A percentile compares a stretch with the other conserved stretches of the same genome.
Evolutionary conservation across 2,888 invertebrate species (phyloP).

Genomic region (Brassicogethes aeneus): DNA sequence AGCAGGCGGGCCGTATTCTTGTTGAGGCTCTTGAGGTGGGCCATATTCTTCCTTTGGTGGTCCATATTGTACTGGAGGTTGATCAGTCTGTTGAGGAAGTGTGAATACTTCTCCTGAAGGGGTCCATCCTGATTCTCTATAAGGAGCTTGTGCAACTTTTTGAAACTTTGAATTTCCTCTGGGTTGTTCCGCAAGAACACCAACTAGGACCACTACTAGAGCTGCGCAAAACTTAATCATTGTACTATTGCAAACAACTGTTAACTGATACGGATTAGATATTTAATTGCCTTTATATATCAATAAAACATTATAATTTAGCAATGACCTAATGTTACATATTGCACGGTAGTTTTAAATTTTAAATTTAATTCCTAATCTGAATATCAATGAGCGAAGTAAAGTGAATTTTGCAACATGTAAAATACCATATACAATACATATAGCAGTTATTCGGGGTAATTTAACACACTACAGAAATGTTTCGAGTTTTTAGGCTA

Average conservation of each 20-base stretch:
- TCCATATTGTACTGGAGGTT: slow-evolving; percentile 7
- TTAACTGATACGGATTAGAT: no score
- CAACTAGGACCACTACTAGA: slow-evolving; percentile 1
- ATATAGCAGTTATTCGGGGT: no score
- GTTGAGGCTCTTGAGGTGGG: slow-evolving; percentile 4
- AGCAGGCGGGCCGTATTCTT: slow-evolving; percentile 7
- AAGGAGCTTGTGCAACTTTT: slow-evolving; percentile 24
- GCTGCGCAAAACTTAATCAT: background rate
- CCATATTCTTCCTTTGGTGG: slow-evolving; percentile 6
- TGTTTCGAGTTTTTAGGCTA: no score
- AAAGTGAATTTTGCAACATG: no score
- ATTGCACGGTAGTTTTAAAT: background rate
- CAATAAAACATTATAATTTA: no score
- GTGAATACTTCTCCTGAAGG: slow-evolving; percentile 36
- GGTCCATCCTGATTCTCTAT: slow-evolving; percentile 34
- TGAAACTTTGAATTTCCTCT: slow-evolving; percentile 8
- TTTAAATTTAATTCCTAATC: background rate
- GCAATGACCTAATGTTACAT: slow-evolving; percentile 4
- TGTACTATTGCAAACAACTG: background rate
- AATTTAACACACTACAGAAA: no score
- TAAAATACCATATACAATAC: no score
- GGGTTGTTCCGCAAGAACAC: slow-evolving; percentile 5
- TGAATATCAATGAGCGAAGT: background rate
- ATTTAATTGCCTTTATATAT: background rate
- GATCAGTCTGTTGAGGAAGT: slow-evolving; percentile 27